A percentile compares a stretch with the other conserved stretches of the same genome.
Evolutionary conservation across 2,797 vertebrate species (phyloP).

Genomic region (Neopelma chrysocephalum): DNA sequence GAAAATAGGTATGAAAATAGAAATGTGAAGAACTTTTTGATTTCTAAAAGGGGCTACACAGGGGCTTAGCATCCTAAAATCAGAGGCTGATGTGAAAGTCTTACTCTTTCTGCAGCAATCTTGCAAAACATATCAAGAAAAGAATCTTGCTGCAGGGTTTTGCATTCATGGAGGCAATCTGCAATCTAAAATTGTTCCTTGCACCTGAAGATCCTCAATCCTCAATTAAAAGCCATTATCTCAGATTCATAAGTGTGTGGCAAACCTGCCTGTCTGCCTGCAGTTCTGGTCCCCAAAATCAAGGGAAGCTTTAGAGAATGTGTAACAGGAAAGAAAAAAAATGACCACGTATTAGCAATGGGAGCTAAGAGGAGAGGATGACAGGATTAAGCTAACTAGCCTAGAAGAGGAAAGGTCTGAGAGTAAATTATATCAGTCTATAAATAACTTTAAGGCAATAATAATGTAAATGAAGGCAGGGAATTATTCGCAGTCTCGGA

Average conservation of each 20-base stretch:
- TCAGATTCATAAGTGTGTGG: neutral
- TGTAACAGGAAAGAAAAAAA: neutral
- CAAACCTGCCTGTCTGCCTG: neutral
- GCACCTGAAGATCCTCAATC: neutral
- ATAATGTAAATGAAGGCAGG: neutral
- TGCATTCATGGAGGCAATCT: neutral
- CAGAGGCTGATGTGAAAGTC: neutral
- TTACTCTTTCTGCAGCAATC: neutral
- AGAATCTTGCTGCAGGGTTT: neutral
- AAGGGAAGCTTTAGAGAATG: neutral
- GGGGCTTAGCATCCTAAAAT: neutral
- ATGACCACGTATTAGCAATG: neutral
- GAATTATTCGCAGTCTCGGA: neutral
- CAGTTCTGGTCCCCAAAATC: neutral
- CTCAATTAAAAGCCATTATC: neutral
- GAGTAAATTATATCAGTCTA: neutral
- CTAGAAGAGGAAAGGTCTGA: neutral
- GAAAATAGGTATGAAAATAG: neutral
- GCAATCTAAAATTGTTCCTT: neutral
- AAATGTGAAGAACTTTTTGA: neutral
- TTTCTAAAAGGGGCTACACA: neutral
- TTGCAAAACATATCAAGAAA: neutral
- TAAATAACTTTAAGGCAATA: slow-evolving; percentile 3
- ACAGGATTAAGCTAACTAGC: neutral
- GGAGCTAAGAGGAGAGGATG: neutral